These are phyloP conservation scores for Speoplatyrhinus poulsoni DNA, from an alignment of 2,113 vertebrate species.

Conservation along the genomic window DNA sequence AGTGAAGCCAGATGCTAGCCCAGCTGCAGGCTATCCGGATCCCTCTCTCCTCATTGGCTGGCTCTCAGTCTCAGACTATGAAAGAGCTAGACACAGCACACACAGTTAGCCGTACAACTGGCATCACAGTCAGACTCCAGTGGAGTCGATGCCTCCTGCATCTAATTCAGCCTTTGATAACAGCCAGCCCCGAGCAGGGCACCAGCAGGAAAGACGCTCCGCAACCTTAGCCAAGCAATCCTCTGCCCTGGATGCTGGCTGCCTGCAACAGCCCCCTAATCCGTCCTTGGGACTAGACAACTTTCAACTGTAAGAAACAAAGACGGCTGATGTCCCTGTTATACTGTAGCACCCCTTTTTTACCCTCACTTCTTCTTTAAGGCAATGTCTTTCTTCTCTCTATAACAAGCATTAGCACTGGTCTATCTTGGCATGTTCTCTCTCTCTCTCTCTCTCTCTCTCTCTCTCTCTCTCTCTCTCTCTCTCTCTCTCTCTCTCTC, in stretches of 20 bases:
- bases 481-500: constrained; percentile 24
- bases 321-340: not conserved
- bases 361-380: constrained; percentile 9
- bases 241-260: constrained; percentile 38
- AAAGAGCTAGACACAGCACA: constrained; percentile 1
- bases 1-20: too few species aligned
- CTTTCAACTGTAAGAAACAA: constrained; percentile 33
- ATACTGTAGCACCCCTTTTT: constrained; percentile 17
- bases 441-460: not conserved
- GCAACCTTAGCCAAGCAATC: constrained; percentile 52
- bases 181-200: constrained; percentile 38
- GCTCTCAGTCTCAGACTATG: constrained; percentile 26
- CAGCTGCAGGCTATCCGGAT: constrained; percentile 4
- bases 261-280: constrained; percentile 63
- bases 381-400: not conserved
- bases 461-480: not conserved
- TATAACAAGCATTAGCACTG: too few species aligned
- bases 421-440: not conserved
- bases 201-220: constrained; percentile 43
- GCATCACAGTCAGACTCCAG: constrained; percentile 21
- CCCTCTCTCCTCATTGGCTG: constrained; percentile 26
- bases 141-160: constrained; percentile 25
- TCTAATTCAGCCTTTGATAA: constrained; percentile 55
- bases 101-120: constrained; percentile 1
- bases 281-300: constrained; percentile 41